These are phyloP conservation scores for Palythoa grandis DNA, from an alignment of 92 coral and sea anemone species.

Conservation along the genomic window DNA sequence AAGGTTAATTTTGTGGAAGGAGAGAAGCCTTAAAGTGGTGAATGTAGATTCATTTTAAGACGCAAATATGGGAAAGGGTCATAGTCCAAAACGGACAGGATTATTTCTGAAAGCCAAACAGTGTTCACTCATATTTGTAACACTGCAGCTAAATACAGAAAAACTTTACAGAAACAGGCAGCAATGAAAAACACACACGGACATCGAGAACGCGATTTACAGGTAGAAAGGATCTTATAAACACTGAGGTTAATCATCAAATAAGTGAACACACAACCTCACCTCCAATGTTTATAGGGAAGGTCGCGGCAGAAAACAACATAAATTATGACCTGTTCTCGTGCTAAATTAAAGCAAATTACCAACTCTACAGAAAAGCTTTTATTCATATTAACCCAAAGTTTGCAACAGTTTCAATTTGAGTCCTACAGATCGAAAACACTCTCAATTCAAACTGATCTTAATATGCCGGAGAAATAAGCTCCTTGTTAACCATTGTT, in stretches of 20 bases:
- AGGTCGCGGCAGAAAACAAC: constrained; percentile 2
- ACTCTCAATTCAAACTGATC: background rate
- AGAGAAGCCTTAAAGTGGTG: background rate
- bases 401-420: constrained; percentile 25
- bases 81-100: background rate
- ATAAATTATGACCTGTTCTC: constrained; percentile 12
- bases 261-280: background rate
- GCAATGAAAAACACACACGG: constrained; percentile 6
- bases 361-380: background rate
- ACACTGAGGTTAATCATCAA: constrained; percentile 9
- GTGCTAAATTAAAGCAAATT: background rate
- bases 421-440: background rate
- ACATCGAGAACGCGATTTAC: background rate
- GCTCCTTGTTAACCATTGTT: background rate
- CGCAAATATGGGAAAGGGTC: background rate
- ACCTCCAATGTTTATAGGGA: background rate
- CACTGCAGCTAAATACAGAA: constrained; percentile 26
- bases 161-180: background rate
- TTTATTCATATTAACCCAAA: background rate
- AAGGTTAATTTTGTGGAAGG: background rate
- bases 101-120: constrained; percentile 17
- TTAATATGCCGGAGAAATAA: constrained; percentile 2
- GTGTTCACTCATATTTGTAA: background rate
- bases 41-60: background rate
- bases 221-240: background rate